Conservation (phyloP, 1,140 invertebrate genomes). For the Tenebrio molitor region DNA sequence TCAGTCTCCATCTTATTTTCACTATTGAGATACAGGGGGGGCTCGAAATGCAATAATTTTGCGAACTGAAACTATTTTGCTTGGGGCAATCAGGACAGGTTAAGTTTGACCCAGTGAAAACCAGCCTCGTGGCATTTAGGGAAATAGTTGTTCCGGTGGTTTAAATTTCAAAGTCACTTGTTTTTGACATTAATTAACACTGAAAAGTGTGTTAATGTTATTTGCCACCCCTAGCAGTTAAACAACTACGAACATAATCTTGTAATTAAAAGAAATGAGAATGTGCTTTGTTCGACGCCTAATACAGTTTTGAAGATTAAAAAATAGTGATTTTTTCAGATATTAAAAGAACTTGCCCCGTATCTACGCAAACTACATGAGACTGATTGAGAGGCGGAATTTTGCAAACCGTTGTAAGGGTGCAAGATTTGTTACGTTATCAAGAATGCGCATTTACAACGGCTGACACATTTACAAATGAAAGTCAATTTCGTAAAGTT, state of each 20-base stretch:
- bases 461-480: background rate
- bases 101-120: slow-evolving; percentile 30
- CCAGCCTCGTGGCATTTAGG: slow-evolving; percentile 22
- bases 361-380: slow-evolving; percentile 42
- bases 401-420: slow-evolving; percentile 8
- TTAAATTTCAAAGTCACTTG: slow-evolving; percentile 5
- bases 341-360: slow-evolving; percentile 41
- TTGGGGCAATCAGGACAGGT: too few relatives aligned
- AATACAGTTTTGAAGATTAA: too few relatives aligned
- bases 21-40: too few relatives aligned
- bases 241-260: too few relatives aligned
- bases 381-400: slow-evolving; percentile 5
- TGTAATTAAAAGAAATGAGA: background rate
- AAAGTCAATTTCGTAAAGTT: too few relatives aligned
- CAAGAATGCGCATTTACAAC: background rate
- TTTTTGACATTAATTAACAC: too few relatives aligned
- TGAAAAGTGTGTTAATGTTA: background rate
- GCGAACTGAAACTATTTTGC: too few relatives aligned
- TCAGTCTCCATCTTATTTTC: too few relatives aligned
- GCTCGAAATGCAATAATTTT: too few relatives aligned
- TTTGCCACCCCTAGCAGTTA: too few relatives aligned
- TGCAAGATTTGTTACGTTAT: slow-evolving; percentile 5
- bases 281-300: background rate
- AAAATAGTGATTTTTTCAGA: too few relatives aligned
- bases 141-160: background rate